A percentile compares a stretch with the other conserved stretches of the same genome.
phyloP scores from a whole-genome alignment of 2,113 vertebrate genomes.

The Cyrtonyx montezumae region DNA sequence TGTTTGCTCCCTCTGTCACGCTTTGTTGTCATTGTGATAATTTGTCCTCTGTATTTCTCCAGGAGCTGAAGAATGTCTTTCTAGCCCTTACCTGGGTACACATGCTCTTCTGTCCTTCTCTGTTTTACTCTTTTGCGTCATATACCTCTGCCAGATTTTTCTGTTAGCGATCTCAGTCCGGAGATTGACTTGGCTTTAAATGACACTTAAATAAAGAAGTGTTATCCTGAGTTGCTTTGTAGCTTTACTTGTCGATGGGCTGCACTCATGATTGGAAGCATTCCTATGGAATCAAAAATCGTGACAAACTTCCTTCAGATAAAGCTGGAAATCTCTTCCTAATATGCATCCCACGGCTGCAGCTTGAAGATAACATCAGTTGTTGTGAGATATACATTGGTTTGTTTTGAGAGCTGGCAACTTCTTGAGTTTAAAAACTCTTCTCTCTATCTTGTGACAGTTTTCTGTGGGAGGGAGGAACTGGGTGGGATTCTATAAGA shows the following conservation, averaged over 20 bases:
- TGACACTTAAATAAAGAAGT: background rate
- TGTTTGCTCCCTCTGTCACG: constrained; percentile 29
- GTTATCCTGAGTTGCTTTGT: background rate
- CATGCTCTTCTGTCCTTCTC: background rate
- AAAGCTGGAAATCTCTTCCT: constrained; percentile 10
- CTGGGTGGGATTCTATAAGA: constrained; percentile 15
- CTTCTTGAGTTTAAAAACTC: background rate
- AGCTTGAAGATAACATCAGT: constrained; percentile 45
- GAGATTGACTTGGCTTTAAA: background rate
- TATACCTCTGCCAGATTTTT: background rate
- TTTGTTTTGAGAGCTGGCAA: constrained; percentile 28
- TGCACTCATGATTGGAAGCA: background rate
- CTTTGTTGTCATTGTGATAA: constrained; percentile 13
- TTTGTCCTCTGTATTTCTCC: constrained; percentile 21
- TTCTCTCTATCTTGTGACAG: background rate
- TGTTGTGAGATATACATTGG: constrained; percentile 5
- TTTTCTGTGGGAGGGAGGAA: constrained; percentile 12
- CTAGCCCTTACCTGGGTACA: background rate
- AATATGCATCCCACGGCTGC: background rate
- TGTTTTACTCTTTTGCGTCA: background rate
- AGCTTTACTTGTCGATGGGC: background rate
- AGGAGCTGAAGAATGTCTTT: background rate
- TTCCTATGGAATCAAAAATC: background rate
- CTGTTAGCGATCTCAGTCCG: background rate
- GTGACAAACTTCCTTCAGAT: constrained; percentile 34